Evolutionary conservation across 2,888 invertebrate species (phyloP), one percentile per base, ranked within the genome.

Genomic region (Megamerina dolium): DNA sequence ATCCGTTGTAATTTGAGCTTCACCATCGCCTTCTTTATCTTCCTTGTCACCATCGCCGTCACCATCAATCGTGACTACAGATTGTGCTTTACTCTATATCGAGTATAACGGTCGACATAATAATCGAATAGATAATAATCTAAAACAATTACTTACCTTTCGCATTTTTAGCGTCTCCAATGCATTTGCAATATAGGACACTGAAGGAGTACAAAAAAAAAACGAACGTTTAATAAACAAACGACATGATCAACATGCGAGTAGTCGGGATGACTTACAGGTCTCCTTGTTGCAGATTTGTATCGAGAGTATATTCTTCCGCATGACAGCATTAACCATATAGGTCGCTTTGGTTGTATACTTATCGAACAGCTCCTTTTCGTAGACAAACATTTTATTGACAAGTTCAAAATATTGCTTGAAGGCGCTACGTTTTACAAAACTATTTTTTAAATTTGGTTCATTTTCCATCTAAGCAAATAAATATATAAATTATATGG

Each of bases 331-430:
- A 30, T 82, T 81, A 3, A 88, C 78, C 10, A 80, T 73, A 3
- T 74, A 73, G 0, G 80, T 77, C 0, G 85, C 82, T 8, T 74
- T 75, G 2, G 78, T 73, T 14, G 80, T 69, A 83, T 88, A 93
- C n/a, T 78, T 75, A 27, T 78, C 78, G 56, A 80, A 87, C 57
- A 84, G 84, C 0, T 63, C 57, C 20, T 85, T 81, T 65, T 92
- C 90, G 59, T 82, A 92, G 2, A 76, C 73, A 58, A 81, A 85
- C 73, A 93, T 80, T 29, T 79, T 73, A 56, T 83, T 85, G 0
- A 85, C 85, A 18, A 91, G 75, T 6, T 77, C 75, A 50, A 85
- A 78, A 65, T 93, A 93, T 50, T 84, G 82, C n/a, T 79, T 72
- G 58, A 89, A 87, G 0, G 87, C 85, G 66, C 82, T 79, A 48